Conservation (phyloP, 2,888 invertebrate species). For the Eucera pruinosa region DNA sequence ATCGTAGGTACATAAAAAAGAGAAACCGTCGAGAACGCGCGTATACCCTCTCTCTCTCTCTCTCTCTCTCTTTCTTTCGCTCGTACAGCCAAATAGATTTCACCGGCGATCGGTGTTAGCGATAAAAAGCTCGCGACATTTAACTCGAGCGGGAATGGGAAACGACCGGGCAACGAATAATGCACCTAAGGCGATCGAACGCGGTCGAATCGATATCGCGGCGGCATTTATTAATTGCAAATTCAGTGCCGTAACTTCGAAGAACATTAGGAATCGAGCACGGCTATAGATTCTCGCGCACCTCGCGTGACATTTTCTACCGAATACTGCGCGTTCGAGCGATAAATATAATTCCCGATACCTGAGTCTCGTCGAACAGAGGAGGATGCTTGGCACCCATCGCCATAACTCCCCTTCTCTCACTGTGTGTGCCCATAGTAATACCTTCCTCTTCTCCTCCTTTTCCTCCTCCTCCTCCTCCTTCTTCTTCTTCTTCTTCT, state of each 20-base stretch:
- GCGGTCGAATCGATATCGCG: not conserved
- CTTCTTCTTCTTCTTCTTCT: no score
- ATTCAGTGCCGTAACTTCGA: no score
- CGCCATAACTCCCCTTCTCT: constrained; percentile 58
- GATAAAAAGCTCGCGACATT: constrained; percentile 60
- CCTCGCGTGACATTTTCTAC: not conserved
- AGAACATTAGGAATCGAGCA: no score
- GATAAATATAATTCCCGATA: constrained; percentile 13
- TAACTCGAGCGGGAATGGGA: constrained; percentile 23
- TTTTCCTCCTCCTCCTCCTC: no score
- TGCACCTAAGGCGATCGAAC: not conserved
- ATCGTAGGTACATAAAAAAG: constrained; percentile 70
- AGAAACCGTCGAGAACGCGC: constrained; percentile 70
- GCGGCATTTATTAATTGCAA: not conserved
- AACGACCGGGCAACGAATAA: constrained; percentile 3
- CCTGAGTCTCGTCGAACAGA: constrained; percentile 27
- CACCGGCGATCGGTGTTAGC: constrained; percentile 56
- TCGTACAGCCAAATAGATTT: constrained; percentile 67
- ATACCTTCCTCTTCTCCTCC: constrained; percentile 40
- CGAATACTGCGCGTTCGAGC: no score
- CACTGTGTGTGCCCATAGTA: constrained; percentile 28
- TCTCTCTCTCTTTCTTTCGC: no score
- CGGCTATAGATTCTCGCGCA: not conserved
- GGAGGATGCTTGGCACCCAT: constrained; percentile 57
- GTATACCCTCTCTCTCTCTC: no score